Evolutionary conservation across 2,888 invertebrate species (phyloP).

Genomic region (Scaptomyza caliginosa): DNA sequence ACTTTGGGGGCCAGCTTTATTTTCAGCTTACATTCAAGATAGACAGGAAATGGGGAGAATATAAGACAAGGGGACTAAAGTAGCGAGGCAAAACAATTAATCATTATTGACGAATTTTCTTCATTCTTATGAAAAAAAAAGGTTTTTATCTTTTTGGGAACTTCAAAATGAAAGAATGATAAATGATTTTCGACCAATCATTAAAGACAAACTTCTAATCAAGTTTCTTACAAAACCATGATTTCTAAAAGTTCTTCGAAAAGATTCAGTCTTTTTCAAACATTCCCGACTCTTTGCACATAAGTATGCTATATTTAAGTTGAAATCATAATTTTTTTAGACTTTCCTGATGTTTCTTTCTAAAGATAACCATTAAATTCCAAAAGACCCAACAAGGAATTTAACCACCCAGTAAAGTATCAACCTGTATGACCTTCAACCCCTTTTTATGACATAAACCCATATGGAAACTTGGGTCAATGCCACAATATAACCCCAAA

Average conservation of each 20-base stretch:
- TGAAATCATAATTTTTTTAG: background rate
- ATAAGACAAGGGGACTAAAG: background rate
- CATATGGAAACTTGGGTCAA: slow-evolving; percentile 49
- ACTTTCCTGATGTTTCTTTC: background rate
- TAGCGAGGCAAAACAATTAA: background rate
- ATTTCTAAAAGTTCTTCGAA: no score
- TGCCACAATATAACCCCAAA: slow-evolving; percentile 52
- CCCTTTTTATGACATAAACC: slow-evolving; percentile 10
- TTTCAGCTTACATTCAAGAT: slow-evolving; percentile 12
- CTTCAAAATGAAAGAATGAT: background rate
- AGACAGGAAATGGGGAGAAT: background rate
- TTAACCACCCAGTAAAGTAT: background rate
- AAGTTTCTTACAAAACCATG: no score
- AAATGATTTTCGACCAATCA: background rate
- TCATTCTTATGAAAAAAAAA: background rate
- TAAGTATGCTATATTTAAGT: slow-evolving; percentile 40
- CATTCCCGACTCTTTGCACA: background rate
- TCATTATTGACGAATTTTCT: background rate
- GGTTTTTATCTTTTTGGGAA: no score
- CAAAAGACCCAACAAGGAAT: slow-evolving; percentile 6
- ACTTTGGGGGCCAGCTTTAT: slow-evolving; percentile 2
- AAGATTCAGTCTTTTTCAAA: background rate
- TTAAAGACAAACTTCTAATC: no score
- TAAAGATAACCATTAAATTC: slow-evolving; percentile 17
- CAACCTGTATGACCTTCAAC: slow-evolving; percentile 45